Conservation (phyloP, 92 coral and sea anemone genomes). For the Hydrozoanthus gracilis region DNA sequence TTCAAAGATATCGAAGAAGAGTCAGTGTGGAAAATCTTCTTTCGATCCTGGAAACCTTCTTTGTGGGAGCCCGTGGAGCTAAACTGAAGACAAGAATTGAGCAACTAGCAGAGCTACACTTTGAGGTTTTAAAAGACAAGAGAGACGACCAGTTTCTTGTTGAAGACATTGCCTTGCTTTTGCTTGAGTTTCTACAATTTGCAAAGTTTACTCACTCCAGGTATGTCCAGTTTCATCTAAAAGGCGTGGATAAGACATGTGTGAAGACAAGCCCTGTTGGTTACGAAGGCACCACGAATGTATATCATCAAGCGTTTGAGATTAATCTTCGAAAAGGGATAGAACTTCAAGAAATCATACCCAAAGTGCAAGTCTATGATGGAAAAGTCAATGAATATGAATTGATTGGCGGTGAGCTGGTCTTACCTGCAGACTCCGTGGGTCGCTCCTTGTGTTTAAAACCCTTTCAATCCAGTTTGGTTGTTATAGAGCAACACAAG, state of each 20-base stretch:
- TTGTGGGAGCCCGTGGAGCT: not conserved
- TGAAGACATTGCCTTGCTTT: conserved; percentile 17
- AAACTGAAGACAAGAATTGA: conserved; percentile 26
- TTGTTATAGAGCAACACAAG: not conserved
- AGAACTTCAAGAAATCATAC: conserved; percentile 4
- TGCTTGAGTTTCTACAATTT: conserved; percentile 19
- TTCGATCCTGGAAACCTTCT: not conserved
- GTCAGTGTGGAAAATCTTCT: conserved; percentile 2
- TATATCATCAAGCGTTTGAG: conserved; percentile 14
- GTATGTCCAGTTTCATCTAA: conserved; percentile 17
- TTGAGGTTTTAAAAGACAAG: not conserved
- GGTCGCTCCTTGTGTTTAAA: not conserved
- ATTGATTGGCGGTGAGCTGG: conserved; percentile 5
- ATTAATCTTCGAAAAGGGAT: not conserved
- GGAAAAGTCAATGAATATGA: conserved; percentile 2
- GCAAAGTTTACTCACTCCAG: not conserved
- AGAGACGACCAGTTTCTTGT: not conserved
- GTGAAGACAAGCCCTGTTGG: not conserved
- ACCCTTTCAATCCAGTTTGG: not conserved
- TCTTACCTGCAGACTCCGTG: not conserved
- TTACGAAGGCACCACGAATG: not conserved
- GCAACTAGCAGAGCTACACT: conserved; percentile 8
- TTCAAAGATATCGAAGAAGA: conserved; percentile 7
- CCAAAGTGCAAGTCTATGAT: conserved; percentile 22
- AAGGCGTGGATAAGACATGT: not conserved